A percentile compares a stretch with the other conserved stretches of the same genome.
Conservation (phyloP, 2,797 vertebrate genomes). For the Bucorvus abyssinicus region DNA sequence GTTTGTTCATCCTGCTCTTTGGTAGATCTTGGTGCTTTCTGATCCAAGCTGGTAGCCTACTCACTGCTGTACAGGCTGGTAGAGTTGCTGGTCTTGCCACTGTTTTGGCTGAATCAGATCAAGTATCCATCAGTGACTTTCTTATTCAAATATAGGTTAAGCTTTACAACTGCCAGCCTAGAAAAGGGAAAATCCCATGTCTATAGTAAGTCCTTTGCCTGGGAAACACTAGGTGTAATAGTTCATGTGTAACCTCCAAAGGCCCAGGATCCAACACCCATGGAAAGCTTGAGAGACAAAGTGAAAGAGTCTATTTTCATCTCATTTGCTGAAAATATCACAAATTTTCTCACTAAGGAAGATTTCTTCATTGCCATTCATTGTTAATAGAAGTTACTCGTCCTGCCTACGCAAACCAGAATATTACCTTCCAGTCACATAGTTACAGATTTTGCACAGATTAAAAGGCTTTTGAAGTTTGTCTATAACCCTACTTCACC, state of each 20-base stretch:
- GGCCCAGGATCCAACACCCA: not conserved
- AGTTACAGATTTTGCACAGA: slow-evolving; percentile 15
- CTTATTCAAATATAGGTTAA: not conserved
- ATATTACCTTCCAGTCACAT: not conserved
- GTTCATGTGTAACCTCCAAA: not conserved
- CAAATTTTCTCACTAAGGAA: not conserved
- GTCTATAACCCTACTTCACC: not conserved
- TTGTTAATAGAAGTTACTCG: not conserved
- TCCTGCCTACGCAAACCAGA: not conserved
- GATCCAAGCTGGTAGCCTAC: not conserved
- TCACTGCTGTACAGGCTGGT: not conserved
- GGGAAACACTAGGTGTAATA: not conserved
- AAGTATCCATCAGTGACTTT: not conserved
- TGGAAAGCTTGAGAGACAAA: not conserved
- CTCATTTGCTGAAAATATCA: not conserved
- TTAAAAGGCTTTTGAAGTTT: not conserved
- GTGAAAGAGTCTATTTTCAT: not conserved
- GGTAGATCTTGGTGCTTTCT: not conserved
- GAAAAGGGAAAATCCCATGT: not conserved
- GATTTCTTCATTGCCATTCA: not conserved
- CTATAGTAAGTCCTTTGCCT: not conserved
- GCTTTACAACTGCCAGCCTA: not conserved
- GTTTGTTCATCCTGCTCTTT: not conserved
- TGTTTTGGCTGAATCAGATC: not conserved
- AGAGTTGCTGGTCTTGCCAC: not conserved